Percentiles rank a stretch among this genome's conserved stretches.
These are phyloP conservation scores for Pyrgilauda ruficollis DNA, from an alignment of 2,113 vertebrate genomes.

Conservation along the genomic window DNA sequence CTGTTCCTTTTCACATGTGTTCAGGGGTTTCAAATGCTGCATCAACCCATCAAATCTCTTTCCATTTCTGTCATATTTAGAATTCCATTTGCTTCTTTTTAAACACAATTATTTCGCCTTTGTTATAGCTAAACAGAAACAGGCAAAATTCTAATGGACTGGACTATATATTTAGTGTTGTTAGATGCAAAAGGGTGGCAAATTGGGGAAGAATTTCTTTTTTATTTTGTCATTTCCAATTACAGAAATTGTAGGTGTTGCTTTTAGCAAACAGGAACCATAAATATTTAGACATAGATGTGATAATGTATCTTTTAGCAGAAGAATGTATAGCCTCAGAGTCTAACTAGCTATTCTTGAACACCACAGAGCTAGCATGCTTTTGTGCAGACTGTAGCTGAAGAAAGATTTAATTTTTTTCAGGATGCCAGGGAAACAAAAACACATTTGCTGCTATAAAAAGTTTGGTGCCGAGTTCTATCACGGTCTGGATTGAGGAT, in stretches of 20 bases:
- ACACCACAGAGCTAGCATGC: neutral
- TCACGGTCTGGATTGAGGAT: neutral
- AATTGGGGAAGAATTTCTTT: neutral
- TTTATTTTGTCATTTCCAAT: slow-evolving; percentile 8
- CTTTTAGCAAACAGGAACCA: slow-evolving; percentile 17
- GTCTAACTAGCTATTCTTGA: neutral
- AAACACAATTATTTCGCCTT: neutral
- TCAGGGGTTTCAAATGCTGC: neutral
- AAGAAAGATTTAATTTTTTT: neutral
- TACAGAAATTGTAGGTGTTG: neutral
- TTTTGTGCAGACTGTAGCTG: neutral
- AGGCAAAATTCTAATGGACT: neutral
- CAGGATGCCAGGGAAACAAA: neutral
- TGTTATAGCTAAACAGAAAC: neutral
- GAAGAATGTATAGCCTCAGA: neutral
- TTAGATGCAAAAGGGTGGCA: neutral
- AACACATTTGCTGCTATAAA: neutral
- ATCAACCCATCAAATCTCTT: neutral
- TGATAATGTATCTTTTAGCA: neutral
- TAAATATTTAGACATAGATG: slow-evolving; percentile 40
- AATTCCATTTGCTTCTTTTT: neutral
- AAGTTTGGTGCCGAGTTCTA: neutral
- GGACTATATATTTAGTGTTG: neutral
- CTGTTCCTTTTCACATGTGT: neutral
- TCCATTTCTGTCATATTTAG: neutral